Conservation (phyloP, 1,140 invertebrate species). For the Ceratitis capitata region DNA sequence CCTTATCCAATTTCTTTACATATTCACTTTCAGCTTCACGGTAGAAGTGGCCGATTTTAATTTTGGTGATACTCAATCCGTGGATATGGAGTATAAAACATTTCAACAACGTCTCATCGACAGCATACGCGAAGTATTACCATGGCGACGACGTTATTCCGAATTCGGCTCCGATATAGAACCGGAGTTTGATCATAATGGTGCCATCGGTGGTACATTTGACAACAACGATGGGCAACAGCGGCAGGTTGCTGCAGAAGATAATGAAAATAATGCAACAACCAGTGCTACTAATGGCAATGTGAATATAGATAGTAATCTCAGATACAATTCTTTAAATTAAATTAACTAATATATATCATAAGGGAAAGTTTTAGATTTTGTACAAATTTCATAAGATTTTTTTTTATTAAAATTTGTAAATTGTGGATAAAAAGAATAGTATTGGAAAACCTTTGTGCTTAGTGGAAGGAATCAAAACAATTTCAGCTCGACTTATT, state of each 20-base stretch:
- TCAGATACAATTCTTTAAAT: conserved; percentile 61
- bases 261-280: background rate
- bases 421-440: background rate
- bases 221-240: background rate
- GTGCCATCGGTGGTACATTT: conserved; percentile 40
- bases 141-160: conserved; percentile 52
- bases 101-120: conserved; percentile 81
- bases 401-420: background rate
- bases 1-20: conserved; percentile 38
- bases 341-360: conserved; percentile 43
- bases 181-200: conserved; percentile 46
- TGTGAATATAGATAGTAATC: conserved; percentile 59
- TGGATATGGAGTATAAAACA: conserved; percentile 85
- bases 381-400: background rate
- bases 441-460: too few relatives aligned
- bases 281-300: conserved; percentile 46
- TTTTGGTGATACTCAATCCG: conserved; percentile 77
- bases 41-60: conserved; percentile 90
- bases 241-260: background rate
- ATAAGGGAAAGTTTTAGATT: background rate
- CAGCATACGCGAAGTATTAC: conserved; percentile 70
- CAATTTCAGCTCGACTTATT: too few relatives aligned
- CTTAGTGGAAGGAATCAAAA: too few relatives aligned
- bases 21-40: conserved; percentile 71
- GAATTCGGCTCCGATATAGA: conserved; percentile 58